A percentile compares a stretch with the other conserved stretches of the same genome.
These are phyloP conservation scores for Oreochromis tanganicae DNA, from an alignment of 2,113 vertebrate species.

Conservation along the genomic window DNA sequence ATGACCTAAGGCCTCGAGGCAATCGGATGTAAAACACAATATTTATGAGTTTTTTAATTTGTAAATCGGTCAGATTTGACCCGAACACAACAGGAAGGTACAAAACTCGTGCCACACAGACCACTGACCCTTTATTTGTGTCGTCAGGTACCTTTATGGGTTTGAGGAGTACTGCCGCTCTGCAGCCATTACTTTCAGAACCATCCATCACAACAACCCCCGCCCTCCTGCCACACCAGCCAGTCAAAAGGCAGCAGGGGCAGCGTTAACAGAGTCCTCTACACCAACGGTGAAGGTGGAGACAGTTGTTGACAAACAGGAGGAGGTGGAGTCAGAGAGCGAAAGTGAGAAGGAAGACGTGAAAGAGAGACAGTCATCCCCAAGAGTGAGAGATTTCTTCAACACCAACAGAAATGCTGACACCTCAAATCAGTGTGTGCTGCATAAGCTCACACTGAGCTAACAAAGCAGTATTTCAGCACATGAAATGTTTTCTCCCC, in stretches of 20 bases:
- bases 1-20: not conserved
- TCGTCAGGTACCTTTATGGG: constrained; percentile 89
- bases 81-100: not conserved
- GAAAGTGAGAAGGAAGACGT: constrained; percentile 51
- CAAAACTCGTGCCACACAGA: not conserved
- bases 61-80: not conserved
- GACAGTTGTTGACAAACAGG: constrained; percentile 18
- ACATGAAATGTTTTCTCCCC: not conserved
- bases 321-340: constrained; percentile 44
- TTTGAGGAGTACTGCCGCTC: constrained; percentile 98
- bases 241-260: constrained; percentile 9
- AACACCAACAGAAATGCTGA: not conserved
- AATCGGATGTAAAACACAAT: not conserved
- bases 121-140: not conserved
- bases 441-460: not conserved
- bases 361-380: constrained; percentile 69
- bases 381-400: constrained; percentile 73
- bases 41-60: not conserved
- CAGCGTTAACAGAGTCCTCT: constrained; percentile 69
- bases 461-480: not conserved
- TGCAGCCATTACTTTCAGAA: constrained; percentile 92
- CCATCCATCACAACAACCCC: constrained; percentile 93
- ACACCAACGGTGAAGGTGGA: constrained; percentile 56
- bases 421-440: not conserved
- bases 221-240: constrained; percentile 58